Conservation (phyloP, 2,113 vertebrate species). For the Rhizomys pruinosus region DNA sequence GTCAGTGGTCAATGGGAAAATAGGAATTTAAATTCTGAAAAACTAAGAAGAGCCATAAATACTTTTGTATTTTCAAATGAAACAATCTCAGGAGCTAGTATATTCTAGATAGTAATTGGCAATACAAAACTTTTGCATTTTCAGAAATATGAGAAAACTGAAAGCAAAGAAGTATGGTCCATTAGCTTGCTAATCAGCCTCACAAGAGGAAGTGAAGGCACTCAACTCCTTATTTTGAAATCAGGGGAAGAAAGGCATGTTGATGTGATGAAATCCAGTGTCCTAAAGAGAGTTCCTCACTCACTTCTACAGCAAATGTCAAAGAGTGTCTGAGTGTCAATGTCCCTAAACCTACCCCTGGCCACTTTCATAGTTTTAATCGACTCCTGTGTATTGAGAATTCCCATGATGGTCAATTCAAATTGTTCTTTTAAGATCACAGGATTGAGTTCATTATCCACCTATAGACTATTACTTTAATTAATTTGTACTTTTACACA, state of each 20-base stretch:
- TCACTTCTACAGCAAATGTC: slow-evolving; percentile 34
- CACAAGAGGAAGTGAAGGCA: slow-evolving; percentile 30
- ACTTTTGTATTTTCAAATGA: background rate
- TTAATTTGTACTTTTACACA: slow-evolving; percentile 27
- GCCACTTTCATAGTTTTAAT: slow-evolving; percentile 40
- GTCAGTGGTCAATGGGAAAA: background rate
- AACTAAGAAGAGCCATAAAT: background rate
- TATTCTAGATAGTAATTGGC: background rate
- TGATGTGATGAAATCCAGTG: background rate
- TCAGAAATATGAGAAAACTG: slow-evolving; percentile 39
- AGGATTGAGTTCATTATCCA: background rate
- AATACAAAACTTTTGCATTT: background rate
- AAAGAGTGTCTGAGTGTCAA: slow-evolving; percentile 15
- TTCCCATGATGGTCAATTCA: slow-evolving; percentile 47
- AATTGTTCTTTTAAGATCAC: slow-evolving; percentile 19
- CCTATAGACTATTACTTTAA: background rate
- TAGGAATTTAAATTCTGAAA: background rate
- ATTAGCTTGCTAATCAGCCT: slow-evolving; percentile 67
- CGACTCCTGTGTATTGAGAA: slow-evolving; percentile 43
- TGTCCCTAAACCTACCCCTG: background rate
- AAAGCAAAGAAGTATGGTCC: background rate
- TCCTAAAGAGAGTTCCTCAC: background rate
- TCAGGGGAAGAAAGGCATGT: background rate
- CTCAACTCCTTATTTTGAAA: slow-evolving; percentile 38
- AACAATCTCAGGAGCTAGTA: background rate